Evolutionary conservation across 2,888 invertebrate species (phyloP), one percentile per base, ranked within the genome.

Genomic region (Tenthredo notha): DNA sequence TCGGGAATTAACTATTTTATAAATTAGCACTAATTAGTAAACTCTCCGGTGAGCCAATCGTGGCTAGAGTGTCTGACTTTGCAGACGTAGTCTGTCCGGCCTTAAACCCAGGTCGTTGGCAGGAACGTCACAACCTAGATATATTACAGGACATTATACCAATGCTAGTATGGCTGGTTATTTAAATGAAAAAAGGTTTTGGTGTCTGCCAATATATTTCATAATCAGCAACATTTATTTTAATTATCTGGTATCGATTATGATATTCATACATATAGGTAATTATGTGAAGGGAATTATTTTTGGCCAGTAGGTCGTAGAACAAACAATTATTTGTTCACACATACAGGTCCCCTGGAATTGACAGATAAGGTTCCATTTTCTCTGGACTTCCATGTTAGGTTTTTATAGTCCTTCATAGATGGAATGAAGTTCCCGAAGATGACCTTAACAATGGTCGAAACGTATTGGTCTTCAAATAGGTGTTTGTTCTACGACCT

Each of bases 171-270:
- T n/a, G n/a, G n/a, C n/a, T 70, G 37, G 70, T 70, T 70, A 70
- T 37, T 37, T 15, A 25, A 70, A 2, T 70, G 37, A 70, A 70
- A 50, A 50, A 50, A 50, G 50, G 0, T 50, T 50, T 50, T 50
- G 65, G 65, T n/a, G n/a, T n/a, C 21, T 25, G 21, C 40, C 74
- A 74, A 43, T 74, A 74, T 74, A n/a, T 74, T 74, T 74, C 74
- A 74, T 74, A 43, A 40, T 43, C 21, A 43, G 10, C 12, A 43
- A 43, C n/a, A 74, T 74, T 74, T 43, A 74, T 74, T 74, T 43
- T 12, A 74, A 74, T 74, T 18, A 40, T 74, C 7, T 40, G 21
- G 6, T n/a, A 74, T 74, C 72, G 21, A 74, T 74, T 25, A 61
- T 61, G 61, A 61, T 21, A 25, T 61, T 61, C 61, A 61, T 61